A percentile compares a stretch with the other conserved stretches of the same genome.
These are phyloP conservation scores for Salminus brasiliensis DNA, from an alignment of 2,113 vertebrate genomes.

Conservation along the genomic window DNA sequence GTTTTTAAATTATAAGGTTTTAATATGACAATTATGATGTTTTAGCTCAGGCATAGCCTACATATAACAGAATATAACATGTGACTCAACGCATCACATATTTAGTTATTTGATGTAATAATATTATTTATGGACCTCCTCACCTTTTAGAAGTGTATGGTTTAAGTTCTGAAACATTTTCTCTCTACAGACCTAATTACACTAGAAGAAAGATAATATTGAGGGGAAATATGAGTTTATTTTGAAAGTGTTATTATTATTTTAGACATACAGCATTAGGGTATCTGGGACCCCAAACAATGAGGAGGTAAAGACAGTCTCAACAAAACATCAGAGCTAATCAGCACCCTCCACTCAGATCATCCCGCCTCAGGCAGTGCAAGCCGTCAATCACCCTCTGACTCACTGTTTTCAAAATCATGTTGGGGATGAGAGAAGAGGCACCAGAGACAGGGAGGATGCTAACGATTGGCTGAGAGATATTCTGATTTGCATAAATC, in stretches of 20 bases:
- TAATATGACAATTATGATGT: too few relatives aligned
- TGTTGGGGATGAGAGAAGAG: not conserved
- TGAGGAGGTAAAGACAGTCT: not conserved
- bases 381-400: slow-evolving; percentile 6
- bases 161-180: not conserved
- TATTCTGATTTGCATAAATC: slow-evolving; percentile 24
- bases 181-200: not conserved
- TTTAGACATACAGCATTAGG: not conserved
- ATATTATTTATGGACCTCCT: too few relatives aligned
- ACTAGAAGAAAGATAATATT: not conserved
- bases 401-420: not conserved
- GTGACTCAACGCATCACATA: too few relatives aligned
- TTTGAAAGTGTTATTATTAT: not conserved
- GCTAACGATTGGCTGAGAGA: slow-evolving; percentile 16
- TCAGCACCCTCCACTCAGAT: not conserved
- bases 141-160: not conserved
- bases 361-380: not conserved
- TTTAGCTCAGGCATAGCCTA: too few relatives aligned
- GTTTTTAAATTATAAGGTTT: too few relatives aligned
- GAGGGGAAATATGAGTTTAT: not conserved
- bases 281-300: not conserved
- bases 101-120: too few relatives aligned
- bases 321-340: not conserved
- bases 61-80: too few relatives aligned
- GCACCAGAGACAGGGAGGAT: not conserved